These are phyloP conservation scores for Electrophaes corylata DNA, from an alignment of 2,888 invertebrate genomes.

Conservation along the genomic window DNA sequence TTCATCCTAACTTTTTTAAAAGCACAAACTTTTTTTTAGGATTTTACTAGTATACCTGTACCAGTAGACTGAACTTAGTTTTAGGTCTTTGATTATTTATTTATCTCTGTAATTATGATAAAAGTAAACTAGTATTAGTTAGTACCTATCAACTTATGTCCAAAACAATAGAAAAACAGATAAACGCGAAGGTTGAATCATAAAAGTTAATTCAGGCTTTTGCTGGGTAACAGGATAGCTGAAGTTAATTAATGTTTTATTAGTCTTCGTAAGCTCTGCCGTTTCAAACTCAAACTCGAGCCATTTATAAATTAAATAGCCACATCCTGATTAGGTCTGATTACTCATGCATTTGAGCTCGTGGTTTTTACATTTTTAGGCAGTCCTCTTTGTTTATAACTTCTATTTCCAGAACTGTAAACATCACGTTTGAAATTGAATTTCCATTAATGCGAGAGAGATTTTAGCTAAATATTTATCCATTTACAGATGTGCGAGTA, in stretches of 20 bases:
- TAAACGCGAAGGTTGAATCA: background rate
- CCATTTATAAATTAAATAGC: slow-evolving; percentile 35
- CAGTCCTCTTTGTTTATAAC: slow-evolving; percentile 22
- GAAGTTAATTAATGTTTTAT: slow-evolving; percentile 23
- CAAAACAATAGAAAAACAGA: background rate
- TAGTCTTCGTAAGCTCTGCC: slow-evolving; percentile 21
- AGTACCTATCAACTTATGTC: no score
- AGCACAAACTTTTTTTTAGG: no score
- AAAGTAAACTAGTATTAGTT: no score
- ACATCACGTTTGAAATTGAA: slow-evolving; percentile 11
- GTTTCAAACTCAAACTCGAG: slow-evolving; percentile 24
- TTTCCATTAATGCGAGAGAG: slow-evolving; percentile 10
- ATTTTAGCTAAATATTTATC: slow-evolving; percentile 8
- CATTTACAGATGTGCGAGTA: slow-evolving; percentile 4
- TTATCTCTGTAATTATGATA: no score
- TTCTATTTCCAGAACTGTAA: slow-evolving; percentile 27
- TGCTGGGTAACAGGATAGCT: slow-evolving; percentile 11
- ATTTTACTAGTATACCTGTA: no score
- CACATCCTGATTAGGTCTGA: slow-evolving; percentile 42
- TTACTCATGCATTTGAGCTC: slow-evolving; percentile 35
- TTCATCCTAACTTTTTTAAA: no score
- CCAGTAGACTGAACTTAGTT: no score
- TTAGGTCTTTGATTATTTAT: no score
- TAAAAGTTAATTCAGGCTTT: slow-evolving; percentile 9
- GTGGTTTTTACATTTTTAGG: slow-evolving; percentile 24